Evolutionary conservation across 2,888 invertebrate genomes (phyloP).

Genomic region (Plebejus anna): DNA sequence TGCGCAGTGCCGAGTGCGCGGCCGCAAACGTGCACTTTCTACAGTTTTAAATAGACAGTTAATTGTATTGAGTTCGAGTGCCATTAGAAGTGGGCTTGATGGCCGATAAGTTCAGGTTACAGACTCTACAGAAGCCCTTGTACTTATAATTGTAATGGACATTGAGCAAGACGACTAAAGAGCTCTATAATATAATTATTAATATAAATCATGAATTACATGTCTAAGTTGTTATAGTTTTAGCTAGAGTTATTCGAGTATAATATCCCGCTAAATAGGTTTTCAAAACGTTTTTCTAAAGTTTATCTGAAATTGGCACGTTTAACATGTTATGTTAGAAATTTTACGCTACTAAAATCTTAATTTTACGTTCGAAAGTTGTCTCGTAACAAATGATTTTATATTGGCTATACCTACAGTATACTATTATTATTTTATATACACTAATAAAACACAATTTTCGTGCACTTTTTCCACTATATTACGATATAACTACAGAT

Average conservation of each 20-base stretch:
- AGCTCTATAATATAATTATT: background rate
- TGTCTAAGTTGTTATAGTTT: no score
- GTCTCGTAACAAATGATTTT: no score
- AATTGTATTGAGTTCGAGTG: conserved; percentile 66
- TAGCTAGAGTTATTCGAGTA: no score
- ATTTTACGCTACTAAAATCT: background rate
- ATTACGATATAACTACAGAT: no score
- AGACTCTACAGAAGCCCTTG: conserved; percentile 37
- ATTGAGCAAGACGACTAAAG: background rate
- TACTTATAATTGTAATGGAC: background rate
- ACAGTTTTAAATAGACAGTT: conserved; percentile 49
- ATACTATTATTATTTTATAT: no score
- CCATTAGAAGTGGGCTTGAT: conserved; percentile 42
- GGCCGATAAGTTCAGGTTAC: conserved; percentile 43
- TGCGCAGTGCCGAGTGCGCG: background rate
- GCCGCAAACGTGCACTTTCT: conserved; percentile 35
- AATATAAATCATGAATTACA: no score
- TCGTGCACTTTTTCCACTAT: no score
- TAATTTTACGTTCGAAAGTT: background rate
- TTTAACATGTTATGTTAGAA: background rate
- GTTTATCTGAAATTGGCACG: background rate
- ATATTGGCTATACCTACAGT: no score
- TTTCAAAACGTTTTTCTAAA: no score
- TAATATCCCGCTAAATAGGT: no score
- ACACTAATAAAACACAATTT: no score